Evolutionary conservation across 1,140 invertebrate genomes (phyloP), one percentile per base, ranked within the genome.

Genomic region (Gonatopus flavifemur): DNA sequence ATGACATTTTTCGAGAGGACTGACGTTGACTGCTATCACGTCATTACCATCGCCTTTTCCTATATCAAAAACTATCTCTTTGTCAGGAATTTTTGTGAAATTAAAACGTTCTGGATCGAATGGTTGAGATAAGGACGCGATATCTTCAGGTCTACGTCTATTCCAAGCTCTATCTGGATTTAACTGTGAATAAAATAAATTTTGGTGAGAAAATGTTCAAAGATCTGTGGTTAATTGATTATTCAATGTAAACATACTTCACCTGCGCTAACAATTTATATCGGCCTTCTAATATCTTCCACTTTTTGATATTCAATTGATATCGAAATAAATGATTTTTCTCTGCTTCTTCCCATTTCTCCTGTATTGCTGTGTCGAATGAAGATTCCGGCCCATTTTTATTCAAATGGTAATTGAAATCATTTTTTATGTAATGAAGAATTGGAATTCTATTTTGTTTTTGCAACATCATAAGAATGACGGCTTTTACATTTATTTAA

Each of bases 1-100:
- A 70, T 90, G 86, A 28, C 84, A 81, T 52, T 72, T 79, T 53
- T 85, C 84, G 55, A 90, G 75, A 2, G 89, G 89, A 65, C 88
- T 90, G 3, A 84, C 80, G 79, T 91, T 91, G 22, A 87, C 80
- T 21, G 86, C 44, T 72, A 81, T 54, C 35, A 63, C 51, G 55
- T 83, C 68, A 48, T 72, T 65, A 37, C 61, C 54, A 43, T 63
- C 50, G 25, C 54, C 52, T 51, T 66, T 56, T 40, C 62, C 59
- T 42, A 78, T 52, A 21, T 79, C 52, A 53, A 83, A 79, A 30
- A 86, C 60, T 40, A 85, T 76, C 74, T 90, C 88, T 54, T 80
- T 57, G 13, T 70, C 18, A 15, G 75, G 64, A 41, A 86, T 72
- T 74, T 86, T 84, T 2, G 79, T 87, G 57, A 90, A 90, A 74